Percentiles rank a stretch among this genome's conserved stretches.
phyloP scores from a whole-genome alignment of 2,888 invertebrate genomes.

The Stictocephala bisonia region DNA sequence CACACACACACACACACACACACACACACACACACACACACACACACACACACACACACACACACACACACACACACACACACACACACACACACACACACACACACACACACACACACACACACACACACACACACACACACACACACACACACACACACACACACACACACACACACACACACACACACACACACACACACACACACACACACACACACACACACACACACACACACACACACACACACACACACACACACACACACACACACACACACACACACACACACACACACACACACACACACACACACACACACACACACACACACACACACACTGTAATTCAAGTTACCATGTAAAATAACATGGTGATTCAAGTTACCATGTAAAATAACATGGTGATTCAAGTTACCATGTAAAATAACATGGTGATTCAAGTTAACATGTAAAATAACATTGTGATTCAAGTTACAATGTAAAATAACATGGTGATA shows the following conservation, averaged over 20 bases:
- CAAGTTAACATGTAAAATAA: too few species aligned
- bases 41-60: neutral
- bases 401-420: too few species aligned
- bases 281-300: neutral
- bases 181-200: neutral
- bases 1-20: neutral
- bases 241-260: neutral
- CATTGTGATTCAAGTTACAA: too few species aligned
- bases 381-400: too few species aligned
- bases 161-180: neutral
- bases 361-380: too few species aligned
- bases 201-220: neutral
- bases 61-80: neutral
- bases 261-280: neutral
- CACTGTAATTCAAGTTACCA: too few species aligned
- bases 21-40: neutral
- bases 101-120: neutral
- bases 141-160: neutral
- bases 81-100: neutral
- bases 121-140: neutral
- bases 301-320: neutral
- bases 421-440: too few species aligned
- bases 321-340: neutral
- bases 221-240: neutral
- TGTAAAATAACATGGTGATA: too few species aligned